Percentiles rank a stretch among this genome's conserved stretches.
Conservation (phyloP, 2,888 invertebrate species). For the Ichneumoninae sp. region DNA sequence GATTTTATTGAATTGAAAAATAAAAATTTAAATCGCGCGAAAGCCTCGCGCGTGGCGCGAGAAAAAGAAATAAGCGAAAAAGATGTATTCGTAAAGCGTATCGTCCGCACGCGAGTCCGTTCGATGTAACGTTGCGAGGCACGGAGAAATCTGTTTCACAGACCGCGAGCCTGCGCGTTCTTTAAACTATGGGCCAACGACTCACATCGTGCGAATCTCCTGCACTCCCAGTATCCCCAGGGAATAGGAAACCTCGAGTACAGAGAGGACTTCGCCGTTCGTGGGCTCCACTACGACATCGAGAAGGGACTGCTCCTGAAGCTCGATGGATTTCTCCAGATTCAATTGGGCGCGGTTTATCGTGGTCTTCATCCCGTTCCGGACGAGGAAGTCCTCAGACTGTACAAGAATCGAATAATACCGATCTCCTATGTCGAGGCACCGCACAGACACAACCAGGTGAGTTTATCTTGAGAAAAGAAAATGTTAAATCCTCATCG, state of each 20-base stretch:
- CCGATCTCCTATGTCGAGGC: constrained; percentile 95
- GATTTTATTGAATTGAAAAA: no score
- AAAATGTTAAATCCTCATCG: constrained; percentile 1
- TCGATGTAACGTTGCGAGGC: constrained; percentile 50
- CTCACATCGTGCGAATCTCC: constrained; percentile 53
- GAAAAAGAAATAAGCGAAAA: constrained; percentile 1
- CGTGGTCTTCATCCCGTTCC: constrained; percentile 92
- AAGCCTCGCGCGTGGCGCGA: neutral
- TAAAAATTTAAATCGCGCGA: neutral
- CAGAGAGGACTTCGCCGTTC: constrained; percentile 96
- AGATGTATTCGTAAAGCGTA: neutral
- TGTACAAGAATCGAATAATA: constrained; percentile 94
- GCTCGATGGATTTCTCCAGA: constrained; percentile 97
- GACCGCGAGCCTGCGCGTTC: constrained; percentile 46
- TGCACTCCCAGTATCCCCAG: constrained; percentile 92
- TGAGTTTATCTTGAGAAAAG: constrained; percentile 81
- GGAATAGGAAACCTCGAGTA: constrained; percentile 93
- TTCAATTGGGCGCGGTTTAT: constrained; percentile 97
- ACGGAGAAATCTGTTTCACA: constrained; percentile 55
- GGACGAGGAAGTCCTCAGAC: constrained; percentile 92
- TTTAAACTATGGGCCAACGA: constrained; percentile 43
- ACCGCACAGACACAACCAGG: constrained; percentile 89
- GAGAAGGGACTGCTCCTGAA: constrained; percentile 97
- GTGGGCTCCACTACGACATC: constrained; percentile 99
- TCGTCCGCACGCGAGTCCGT: constrained; percentile 15